Conservation (phyloP, 2,797 vertebrate genomes). For the Ispidina picta region DNA sequence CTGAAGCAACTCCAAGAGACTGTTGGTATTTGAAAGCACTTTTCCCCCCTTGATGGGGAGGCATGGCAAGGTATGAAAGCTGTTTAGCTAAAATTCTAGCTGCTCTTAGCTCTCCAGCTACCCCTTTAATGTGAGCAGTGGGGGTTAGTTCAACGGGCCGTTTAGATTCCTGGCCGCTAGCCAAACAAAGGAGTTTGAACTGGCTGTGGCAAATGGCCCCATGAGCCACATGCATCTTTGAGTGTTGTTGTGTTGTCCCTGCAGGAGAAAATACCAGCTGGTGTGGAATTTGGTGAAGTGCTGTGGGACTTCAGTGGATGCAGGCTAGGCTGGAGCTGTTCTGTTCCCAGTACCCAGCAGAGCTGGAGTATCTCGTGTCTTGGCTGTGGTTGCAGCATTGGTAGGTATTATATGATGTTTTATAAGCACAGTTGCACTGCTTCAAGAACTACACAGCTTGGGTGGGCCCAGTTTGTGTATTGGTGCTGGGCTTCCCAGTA, state of each 20-base stretch:
- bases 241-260: not conserved
- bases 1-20: not conserved
- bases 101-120: not conserved
- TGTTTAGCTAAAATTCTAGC: not conserved
- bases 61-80: not conserved
- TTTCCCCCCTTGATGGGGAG: not conserved
- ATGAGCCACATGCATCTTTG: not conserved
- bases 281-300: not conserved
- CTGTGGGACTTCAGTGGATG: not conserved
- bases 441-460: not conserved
- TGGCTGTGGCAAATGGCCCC: not conserved
- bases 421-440: not conserved
- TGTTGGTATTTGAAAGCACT: not conserved
- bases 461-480: not conserved
- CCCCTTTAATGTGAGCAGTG: not conserved
- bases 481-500: not conserved
- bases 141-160: not conserved
- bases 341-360: not conserved
- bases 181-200: not conserved
- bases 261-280: not conserved
- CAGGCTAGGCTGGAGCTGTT: not conserved
- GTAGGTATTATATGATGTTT: not conserved
- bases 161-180: not conserved
- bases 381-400: not conserved
- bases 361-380: not conserved